Percentiles rank a stretch among this genome's conserved stretches.
Evolutionary conservation across 2,113 vertebrate species (phyloP).

Genomic region (Cheilinus undulatus): DNA sequence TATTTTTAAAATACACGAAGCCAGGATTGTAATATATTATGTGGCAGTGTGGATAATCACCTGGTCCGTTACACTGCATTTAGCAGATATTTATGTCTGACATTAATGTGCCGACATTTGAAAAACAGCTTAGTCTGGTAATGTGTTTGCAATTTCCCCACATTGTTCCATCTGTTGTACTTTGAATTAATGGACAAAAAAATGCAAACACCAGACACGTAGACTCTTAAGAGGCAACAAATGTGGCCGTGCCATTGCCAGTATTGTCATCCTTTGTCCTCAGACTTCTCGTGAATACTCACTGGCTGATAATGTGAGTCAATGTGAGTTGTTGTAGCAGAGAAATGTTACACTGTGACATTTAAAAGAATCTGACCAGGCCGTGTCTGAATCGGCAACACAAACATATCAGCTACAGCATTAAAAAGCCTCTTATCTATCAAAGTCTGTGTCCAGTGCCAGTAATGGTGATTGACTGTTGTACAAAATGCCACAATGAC

Average conservation of each 20-base stretch:
- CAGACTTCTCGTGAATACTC: conserved; percentile 21
- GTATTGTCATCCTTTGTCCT: conserved; percentile 40
- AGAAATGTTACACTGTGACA: conserved; percentile 74
- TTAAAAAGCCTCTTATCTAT: conserved; percentile 75
- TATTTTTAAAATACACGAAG: conserved; percentile 6
- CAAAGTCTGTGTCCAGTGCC: conserved; percentile 62
- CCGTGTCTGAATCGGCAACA: conserved; percentile 55
- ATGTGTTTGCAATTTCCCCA: conserved; percentile 72
- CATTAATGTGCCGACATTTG: conserved; percentile 60
- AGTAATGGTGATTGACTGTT: conserved; percentile 75
- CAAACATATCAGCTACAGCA: conserved; percentile 62
- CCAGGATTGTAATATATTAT: not conserved
- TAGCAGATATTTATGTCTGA: conserved; percentile 22
- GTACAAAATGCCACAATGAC: conserved; percentile 80
- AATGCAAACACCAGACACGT: not conserved
- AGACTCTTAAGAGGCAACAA: conserved; percentile 21
- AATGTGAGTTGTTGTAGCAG: conserved; percentile 53
- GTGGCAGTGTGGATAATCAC: conserved; percentile 33
- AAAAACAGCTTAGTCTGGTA: conserved; percentile 50
- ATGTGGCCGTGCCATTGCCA: conserved; percentile 45
- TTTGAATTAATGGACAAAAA: conserved; percentile 49
- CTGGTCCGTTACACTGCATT: conserved; percentile 48
- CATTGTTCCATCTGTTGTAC: conserved; percentile 68
- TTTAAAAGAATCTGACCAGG: conserved; percentile 67
- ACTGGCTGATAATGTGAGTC: conserved; percentile 48